phyloP scores from a whole-genome alignment of 1,140 invertebrate genomes.

The Frieseomelitta varia region DNA sequence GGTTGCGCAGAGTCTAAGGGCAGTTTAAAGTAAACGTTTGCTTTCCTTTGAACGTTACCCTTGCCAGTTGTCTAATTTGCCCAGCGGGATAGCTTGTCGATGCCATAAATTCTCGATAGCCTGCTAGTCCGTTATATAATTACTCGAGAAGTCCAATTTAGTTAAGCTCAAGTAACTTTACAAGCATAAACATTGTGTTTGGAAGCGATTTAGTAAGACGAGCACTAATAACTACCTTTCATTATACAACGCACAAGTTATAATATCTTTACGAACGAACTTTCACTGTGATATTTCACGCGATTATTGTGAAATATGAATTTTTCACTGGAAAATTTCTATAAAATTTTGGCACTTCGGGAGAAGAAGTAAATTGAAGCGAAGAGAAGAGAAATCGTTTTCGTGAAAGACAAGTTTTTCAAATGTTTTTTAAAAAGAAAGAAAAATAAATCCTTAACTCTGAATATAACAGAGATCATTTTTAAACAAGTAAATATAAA shows the following conservation, averaged over 20 bases:
- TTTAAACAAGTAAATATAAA: too few relatives aligned
- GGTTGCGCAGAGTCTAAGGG: background rate
- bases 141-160: conserved; percentile 38
- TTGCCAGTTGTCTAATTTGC: conserved; percentile 10
- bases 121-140: conserved; percentile 17
- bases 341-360: background rate
- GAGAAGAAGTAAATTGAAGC: too few relatives aligned
- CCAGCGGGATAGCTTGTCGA: background rate
- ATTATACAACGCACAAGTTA: too few relatives aligned
- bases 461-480: background rate
- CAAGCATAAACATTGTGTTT: conserved; percentile 1
- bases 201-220: background rate
- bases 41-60: background rate
- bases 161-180: conserved; percentile 33
- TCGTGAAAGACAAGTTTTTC: background rate
- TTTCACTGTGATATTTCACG: background rate
- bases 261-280: background rate
- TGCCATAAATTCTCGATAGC: conserved; percentile 37
- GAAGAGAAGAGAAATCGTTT: background rate
- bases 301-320: background rate
- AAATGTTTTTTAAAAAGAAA: background rate
- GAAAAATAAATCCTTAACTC: background rate
- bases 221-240: conserved; percentile 2
- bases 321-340: background rate
- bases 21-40: background rate